phyloP scores from a whole-genome alignment of 1,140 invertebrate genomes.

The Lepidurus arcticus region DNA sequence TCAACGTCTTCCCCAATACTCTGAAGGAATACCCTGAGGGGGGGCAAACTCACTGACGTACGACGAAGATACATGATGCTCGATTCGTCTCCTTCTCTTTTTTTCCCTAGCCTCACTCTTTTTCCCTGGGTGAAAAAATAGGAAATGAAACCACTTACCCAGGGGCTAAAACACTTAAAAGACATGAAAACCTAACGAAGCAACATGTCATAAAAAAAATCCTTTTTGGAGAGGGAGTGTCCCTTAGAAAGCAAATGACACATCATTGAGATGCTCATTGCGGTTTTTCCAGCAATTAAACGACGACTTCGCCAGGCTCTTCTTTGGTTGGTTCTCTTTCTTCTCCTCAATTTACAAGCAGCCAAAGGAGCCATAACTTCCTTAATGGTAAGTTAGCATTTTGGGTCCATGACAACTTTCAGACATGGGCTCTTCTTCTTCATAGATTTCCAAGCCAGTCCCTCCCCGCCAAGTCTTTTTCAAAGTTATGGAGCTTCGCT shows the following conservation, averaged over 20 bases:
- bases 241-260: neutral
- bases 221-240: neutral
- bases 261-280: neutral
- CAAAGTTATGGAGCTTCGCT: neutral
- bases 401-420: neutral
- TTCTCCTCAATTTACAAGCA: neutral
- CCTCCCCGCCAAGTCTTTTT: neutral
- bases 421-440: slow-evolving; percentile 2
- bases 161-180: neutral
- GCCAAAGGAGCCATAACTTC: neutral
- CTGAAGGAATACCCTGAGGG: neutral
- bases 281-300: neutral
- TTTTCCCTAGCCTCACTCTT: neutral
- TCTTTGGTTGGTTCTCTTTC: neutral
- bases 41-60: neutral
- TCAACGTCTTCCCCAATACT: neutral
- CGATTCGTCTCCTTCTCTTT: neutral
- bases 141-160: neutral
- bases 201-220: slow-evolving; percentile 4
- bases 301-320: neutral
- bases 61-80: neutral
- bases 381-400: slow-evolving; percentile 5
- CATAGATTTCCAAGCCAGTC: slow-evolving; percentile 8
- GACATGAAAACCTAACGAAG: neutral
- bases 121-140: neutral